phyloP scores from a whole-genome alignment of 1,140 invertebrate species.

The Helicorthomorpha holstii region DNA sequence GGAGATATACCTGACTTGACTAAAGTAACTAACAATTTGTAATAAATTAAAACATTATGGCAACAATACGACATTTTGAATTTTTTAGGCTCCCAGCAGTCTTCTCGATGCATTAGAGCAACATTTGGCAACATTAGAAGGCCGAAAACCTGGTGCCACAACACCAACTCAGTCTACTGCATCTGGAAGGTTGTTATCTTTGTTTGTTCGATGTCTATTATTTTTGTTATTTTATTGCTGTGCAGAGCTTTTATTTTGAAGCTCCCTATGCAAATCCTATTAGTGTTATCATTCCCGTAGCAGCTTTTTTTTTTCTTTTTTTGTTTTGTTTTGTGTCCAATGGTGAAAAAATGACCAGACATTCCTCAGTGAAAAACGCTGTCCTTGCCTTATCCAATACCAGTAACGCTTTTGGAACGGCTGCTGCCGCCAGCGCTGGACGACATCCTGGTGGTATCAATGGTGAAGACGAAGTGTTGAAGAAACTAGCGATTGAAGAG shows the following conservation, averaged over 20 bases:
- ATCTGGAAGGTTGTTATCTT: constrained; percentile 32
- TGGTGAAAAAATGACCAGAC: constrained; percentile 5
- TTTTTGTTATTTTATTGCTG: constrained; percentile 17
- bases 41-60: too few species aligned
- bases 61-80: too few species aligned
- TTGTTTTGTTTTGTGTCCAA: constrained; percentile 12
- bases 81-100: constrained; percentile 76
- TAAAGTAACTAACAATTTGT: constrained; percentile 38
- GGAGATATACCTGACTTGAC: constrained; percentile 97
- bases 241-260: constrained; percentile 12
- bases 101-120: constrained; percentile 92
- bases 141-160: constrained; percentile 69
- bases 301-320: constrained; percentile 12
- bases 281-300: constrained; percentile 8
- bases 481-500: constrained; percentile 74
- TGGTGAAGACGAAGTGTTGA: constrained; percentile 61
- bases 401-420: constrained; percentile 50
- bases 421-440: constrained; percentile 16
- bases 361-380: constrained; percentile 42
- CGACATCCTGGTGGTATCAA: constrained; percentile 9
- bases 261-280: constrained; percentile 23
- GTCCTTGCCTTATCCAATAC: constrained; percentile 75
- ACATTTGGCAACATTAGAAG: constrained; percentile 82
- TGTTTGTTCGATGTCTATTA: too few species aligned
- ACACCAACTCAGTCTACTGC: constrained; percentile 61